Evolutionary conservation across 2,113 vertebrate genomes (phyloP).

Genomic region (Macquaria ambigua): DNA sequence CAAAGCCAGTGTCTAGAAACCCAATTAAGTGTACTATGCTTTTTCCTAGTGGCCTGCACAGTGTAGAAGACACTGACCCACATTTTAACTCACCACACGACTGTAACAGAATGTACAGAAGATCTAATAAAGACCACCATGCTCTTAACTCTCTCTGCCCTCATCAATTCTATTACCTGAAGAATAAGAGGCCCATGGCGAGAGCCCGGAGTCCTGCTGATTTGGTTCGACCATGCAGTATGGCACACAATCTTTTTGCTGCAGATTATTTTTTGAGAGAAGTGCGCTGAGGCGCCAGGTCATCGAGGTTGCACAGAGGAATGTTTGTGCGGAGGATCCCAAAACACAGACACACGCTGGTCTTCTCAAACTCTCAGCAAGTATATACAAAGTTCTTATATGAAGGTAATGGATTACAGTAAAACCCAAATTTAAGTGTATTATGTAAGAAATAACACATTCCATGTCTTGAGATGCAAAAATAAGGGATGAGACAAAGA

Average conservation of each 20-base stretch:
- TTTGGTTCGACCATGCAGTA: conserved; percentile 14
- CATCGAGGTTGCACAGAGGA: conserved; percentile 42
- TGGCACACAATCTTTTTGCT: conserved; percentile 6
- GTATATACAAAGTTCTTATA: not conserved
- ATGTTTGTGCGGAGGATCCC: conserved; percentile 30
- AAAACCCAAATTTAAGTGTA: not conserved
- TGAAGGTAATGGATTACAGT: not conserved
- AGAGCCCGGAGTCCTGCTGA: conserved; percentile 1
- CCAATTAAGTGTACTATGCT: conserved; percentile 78
- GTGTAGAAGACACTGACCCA: conserved; percentile 67
- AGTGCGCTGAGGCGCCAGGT: conserved; percentile 31
- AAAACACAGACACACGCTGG: conserved; percentile 21
- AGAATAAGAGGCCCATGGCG: conserved; percentile 8
- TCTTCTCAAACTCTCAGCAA: not conserved
- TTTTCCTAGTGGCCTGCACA: conserved; percentile 58
- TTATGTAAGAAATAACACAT: not conserved
- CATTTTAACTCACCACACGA: conserved; percentile 64
- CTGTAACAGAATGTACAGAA: conserved; percentile 66
- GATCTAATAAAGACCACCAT: conserved; percentile 44
- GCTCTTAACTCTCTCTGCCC: conserved; percentile 16
- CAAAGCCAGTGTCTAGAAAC: conserved; percentile 78
- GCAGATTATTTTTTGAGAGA: conserved; percentile 16
- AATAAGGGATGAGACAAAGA: not conserved
- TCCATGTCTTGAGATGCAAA: not conserved
- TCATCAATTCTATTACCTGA: conserved; percentile 38